Percentiles rank a stretch among this genome's conserved stretches.
These are phyloP conservation scores for Artemia sp. DNA, from an alignment of 2,888 invertebrate species.

Conservation along the genomic window DNA sequence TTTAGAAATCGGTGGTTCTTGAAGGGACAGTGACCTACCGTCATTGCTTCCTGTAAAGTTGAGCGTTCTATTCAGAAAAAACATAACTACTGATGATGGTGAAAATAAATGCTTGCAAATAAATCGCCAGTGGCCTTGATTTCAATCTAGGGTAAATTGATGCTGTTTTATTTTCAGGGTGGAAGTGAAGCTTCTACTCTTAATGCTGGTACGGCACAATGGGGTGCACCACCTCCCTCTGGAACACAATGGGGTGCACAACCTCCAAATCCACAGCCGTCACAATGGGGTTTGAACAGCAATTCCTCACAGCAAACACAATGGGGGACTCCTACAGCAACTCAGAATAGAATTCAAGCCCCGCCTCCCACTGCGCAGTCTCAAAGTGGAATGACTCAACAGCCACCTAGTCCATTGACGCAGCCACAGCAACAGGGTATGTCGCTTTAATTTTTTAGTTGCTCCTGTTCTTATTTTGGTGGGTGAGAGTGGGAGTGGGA, in stretches of 20 bases:
- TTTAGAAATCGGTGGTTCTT: no score
- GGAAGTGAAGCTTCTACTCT: slow-evolving; percentile 8
- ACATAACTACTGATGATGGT: no score
- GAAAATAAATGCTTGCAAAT: no score
- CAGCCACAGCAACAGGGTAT: slow-evolving; percentile 7
- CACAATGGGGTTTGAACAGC: slow-evolving; percentile 7
- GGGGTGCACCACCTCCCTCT: slow-evolving; percentile 11
- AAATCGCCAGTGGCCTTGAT: no score
- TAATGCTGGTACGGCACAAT: slow-evolving; percentile 14
- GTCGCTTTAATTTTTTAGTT: background rate
- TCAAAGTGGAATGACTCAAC: background rate
- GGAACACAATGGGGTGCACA: slow-evolving; percentile 3
- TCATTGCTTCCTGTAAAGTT: no score
- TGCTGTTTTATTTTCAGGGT: background rate
- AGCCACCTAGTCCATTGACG: slow-evolving; percentile 3
- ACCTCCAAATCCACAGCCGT: slow-evolving; percentile 5
- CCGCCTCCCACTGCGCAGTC: background rate
- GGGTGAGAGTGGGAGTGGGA: no score
- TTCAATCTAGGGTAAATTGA: no score
- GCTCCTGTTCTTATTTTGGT: no score
- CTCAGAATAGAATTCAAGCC: slow-evolving; percentile 1
- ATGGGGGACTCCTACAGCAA: slow-evolving; percentile 1
- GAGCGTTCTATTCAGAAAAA: no score
- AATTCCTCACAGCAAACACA: background rate
- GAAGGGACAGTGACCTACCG: no score